phyloP scores from a whole-genome alignment of 1,140 invertebrate species.

The Drosophila micromelanica region DNA sequence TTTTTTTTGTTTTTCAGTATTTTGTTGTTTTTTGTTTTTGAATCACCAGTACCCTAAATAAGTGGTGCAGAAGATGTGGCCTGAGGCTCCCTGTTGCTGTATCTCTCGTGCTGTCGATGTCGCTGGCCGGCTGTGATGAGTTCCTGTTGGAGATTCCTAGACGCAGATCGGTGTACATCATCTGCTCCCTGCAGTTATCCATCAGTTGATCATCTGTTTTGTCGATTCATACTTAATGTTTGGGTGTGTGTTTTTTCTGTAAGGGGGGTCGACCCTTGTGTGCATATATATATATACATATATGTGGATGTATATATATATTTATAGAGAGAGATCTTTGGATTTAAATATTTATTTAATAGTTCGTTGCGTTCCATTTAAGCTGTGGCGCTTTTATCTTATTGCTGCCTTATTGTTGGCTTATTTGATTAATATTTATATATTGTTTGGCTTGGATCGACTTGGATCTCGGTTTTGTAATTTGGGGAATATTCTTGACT shows the following conservation, averaged over 20 bases:
- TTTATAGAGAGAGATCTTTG: constrained; percentile 22
- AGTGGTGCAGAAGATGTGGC: constrained; percentile 33
- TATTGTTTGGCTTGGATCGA: too few relatives aligned
- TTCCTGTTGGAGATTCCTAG: constrained; percentile 11
- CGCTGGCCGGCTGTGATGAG: constrained; percentile 19
- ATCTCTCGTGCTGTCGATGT: constrained; percentile 11
- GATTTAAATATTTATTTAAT: constrained; percentile 38
- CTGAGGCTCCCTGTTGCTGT: constrained; percentile 45
- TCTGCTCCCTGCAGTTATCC: constrained; percentile 25
- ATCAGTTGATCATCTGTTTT: constrained; percentile 11
- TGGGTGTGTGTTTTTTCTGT: constrained; percentile 28
- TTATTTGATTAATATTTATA: constrained; percentile 25
- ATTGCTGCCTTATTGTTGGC: constrained; percentile 24
- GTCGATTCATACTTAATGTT: constrained; percentile 15
- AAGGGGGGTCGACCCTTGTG: constrained; percentile 13
- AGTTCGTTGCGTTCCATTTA: constrained; percentile 13
- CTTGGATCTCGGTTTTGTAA: constrained; percentile 31
- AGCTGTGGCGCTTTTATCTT: constrained; percentile 12
- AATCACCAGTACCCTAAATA: constrained; percentile 73
- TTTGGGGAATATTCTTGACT: constrained; percentile 48
- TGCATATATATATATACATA: constrained; percentile 25
- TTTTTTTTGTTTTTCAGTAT: constrained; percentile 24
- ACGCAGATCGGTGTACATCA: constrained; percentile 19
- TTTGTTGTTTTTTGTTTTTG: constrained; percentile 44
- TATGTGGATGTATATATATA: constrained; percentile 18